phyloP scores from a whole-genome alignment of 2,113 vertebrate genomes.

The Motacilla alba region DNA sequence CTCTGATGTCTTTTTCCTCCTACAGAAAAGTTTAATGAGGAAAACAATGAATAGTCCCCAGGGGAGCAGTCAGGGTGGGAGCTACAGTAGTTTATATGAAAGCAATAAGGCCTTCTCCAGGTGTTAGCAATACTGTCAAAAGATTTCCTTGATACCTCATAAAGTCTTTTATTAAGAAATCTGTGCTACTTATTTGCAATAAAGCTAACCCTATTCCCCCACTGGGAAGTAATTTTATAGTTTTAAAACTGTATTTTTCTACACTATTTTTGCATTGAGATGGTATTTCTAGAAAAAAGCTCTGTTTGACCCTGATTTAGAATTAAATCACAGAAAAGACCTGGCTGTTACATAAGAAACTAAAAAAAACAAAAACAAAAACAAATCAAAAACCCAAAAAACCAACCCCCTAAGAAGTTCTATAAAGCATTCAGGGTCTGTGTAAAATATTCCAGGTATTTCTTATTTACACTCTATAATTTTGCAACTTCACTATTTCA shows the following conservation, averaged over 20 bases:
- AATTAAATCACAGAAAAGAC: not conserved
- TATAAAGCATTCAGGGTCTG: not conserved
- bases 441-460: not conserved
- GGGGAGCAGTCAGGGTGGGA: not conserved
- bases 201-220: not conserved
- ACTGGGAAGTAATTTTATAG: not conserved
- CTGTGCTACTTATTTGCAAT: not conserved
- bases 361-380: not conserved
- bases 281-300: not conserved
- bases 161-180: not conserved
- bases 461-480: not conserved
- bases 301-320: not conserved
- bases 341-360: not conserved
- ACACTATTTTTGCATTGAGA: not conserved
- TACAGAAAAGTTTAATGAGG: not conserved
- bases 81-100: not conserved
- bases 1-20: not conserved
- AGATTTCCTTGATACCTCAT: not conserved
- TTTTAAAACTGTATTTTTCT: not conserved
- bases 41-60: not conserved
- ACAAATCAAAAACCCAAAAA: not conserved
- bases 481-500: not conserved
- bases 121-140: not conserved
- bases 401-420: not conserved
- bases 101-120: not conserved